Conservation (phyloP, 2,888 invertebrate genomes). For the Philaethria dido region DNA sequence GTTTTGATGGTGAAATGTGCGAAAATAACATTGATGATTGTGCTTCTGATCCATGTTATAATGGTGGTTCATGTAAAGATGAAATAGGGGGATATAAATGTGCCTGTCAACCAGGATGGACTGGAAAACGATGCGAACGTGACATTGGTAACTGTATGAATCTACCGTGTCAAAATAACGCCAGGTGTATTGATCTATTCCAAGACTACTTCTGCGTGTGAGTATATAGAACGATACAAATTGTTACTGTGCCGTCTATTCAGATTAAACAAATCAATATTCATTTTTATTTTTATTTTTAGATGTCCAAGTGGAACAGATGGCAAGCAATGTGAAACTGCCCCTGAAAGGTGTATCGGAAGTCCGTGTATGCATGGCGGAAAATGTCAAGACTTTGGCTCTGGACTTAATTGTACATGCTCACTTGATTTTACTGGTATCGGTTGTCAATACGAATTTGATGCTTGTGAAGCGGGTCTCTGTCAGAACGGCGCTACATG, state of each 20-base stretch:
- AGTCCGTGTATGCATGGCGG: conserved; percentile 98
- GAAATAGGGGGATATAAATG: conserved; percentile 93
- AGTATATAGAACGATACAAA: conserved; percentile 70
- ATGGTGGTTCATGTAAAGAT: conserved; percentile 94
- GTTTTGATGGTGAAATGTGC: conserved; percentile 93
- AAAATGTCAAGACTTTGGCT: conserved; percentile 97
- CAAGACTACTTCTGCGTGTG: conserved; percentile 95
- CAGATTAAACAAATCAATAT: neutral
- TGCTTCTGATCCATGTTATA: conserved; percentile 91
- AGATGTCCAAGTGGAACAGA: conserved; percentile 97
- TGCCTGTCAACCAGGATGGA: conserved; percentile 93
- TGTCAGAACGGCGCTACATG: conserved; percentile 97
- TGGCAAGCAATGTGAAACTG: conserved; percentile 98
- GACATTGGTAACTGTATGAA: conserved; percentile 95
- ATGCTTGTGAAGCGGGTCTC: conserved; percentile 94
- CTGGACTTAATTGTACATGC: conserved; percentile 86
- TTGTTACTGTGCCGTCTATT: conserved; percentile 15
- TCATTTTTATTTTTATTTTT: conserved; percentile 43
- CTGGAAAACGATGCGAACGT: conserved; percentile 91
- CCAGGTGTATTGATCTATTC: conserved; percentile 95
- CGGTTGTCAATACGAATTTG: conserved; percentile 97
- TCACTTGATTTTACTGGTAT: conserved; percentile 93
- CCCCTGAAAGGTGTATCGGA: conserved; percentile 96
- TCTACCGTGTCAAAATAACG: conserved; percentile 96
- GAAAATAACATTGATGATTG: conserved; percentile 95